Evolutionary conservation across 2,797 vertebrate genomes (phyloP).

Genomic region (Urosaurus nigricauda): DNA sequence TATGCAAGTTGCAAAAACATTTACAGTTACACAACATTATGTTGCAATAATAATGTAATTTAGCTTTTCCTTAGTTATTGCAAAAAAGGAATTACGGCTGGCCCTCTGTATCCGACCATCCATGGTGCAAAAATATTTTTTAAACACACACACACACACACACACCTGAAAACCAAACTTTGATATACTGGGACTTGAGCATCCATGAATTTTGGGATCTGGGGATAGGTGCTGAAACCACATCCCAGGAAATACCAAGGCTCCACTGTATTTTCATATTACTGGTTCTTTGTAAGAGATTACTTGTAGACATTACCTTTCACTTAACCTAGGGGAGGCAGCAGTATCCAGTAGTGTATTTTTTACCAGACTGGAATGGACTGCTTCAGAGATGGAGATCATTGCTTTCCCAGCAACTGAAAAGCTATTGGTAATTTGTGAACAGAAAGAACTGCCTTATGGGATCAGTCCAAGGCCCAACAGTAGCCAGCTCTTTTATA

Average conservation of each 20-base stretch:
- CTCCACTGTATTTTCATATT: not conserved
- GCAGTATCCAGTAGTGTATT: not conserved
- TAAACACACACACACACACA: no score
- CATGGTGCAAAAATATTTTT: no score
- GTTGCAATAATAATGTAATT: not conserved
- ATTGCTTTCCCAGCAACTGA: not conserved
- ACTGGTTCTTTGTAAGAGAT: not conserved
- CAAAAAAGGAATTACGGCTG: not conserved
- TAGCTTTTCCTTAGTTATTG: constrained; percentile 1
- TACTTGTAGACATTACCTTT: not conserved
- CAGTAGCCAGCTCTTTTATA: not conserved
- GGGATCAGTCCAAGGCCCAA: not conserved
- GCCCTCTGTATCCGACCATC: no score
- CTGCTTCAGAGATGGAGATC: not conserved
- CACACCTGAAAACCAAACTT: no score
- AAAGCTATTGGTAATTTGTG: not conserved
- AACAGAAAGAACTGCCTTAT: not conserved
- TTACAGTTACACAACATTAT: not conserved
- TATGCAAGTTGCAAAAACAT: not conserved
- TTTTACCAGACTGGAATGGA: not conserved
- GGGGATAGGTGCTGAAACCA: no score
- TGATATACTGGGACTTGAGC: no score
- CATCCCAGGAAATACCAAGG: no score
- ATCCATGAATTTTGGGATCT: no score
- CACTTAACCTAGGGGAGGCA: not conserved